These are phyloP conservation scores for Drosophila kambysellisi DNA, from an alignment of 2,888 invertebrate genomes.

Conservation along the genomic window DNA sequence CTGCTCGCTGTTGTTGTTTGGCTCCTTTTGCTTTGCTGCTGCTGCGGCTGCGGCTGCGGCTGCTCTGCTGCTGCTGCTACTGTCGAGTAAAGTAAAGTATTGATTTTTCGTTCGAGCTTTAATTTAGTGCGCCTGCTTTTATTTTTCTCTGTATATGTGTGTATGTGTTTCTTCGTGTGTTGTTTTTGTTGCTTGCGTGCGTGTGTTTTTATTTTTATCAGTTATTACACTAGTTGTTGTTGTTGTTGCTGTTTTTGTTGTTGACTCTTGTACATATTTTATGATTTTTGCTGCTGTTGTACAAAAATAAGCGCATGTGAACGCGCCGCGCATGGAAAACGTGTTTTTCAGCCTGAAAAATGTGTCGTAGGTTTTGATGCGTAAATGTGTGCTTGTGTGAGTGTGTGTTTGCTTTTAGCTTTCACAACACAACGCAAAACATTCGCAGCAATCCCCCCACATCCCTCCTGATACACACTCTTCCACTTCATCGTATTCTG, in stretches of 20 bases:
- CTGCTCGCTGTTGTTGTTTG: slow-evolving; percentile 34
- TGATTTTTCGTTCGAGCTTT: slow-evolving; percentile 76
- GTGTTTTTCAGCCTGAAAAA: slow-evolving; percentile 65
- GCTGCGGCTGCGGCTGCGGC: neutral
- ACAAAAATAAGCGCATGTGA: slow-evolving; percentile 63
- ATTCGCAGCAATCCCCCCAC: slow-evolving; percentile 23
- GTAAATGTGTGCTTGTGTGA: neutral
- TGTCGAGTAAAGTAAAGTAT: slow-evolving; percentile 64
- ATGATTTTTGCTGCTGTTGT: slow-evolving; percentile 38
- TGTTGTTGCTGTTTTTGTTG: slow-evolving; percentile 32
- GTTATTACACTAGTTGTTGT: slow-evolving; percentile 59
- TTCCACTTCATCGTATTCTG: slow-evolving; percentile 11
- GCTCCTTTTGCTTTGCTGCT: slow-evolving; percentile 32
- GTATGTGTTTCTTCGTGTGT: slow-evolving; percentile 16
- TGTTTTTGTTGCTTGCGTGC: slow-evolving; percentile 47
- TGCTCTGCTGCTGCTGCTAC: slow-evolving; percentile 31
- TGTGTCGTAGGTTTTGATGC: slow-evolving; percentile 64
- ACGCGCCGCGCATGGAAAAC: slow-evolving; percentile 61
- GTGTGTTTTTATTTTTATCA: slow-evolving; percentile 62
- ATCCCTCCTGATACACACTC: neutral
- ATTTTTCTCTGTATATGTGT: slow-evolving; percentile 28
- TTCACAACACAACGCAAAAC: slow-evolving; percentile 52
- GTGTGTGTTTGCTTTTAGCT: slow-evolving; percentile 40
- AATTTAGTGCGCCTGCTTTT: slow-evolving; percentile 70
- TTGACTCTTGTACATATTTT: slow-evolving; percentile 39